These are phyloP conservation scores for Forbesichthys agassizii DNA, from an alignment of 2,113 vertebrate species.

Conservation along the genomic window DNA sequence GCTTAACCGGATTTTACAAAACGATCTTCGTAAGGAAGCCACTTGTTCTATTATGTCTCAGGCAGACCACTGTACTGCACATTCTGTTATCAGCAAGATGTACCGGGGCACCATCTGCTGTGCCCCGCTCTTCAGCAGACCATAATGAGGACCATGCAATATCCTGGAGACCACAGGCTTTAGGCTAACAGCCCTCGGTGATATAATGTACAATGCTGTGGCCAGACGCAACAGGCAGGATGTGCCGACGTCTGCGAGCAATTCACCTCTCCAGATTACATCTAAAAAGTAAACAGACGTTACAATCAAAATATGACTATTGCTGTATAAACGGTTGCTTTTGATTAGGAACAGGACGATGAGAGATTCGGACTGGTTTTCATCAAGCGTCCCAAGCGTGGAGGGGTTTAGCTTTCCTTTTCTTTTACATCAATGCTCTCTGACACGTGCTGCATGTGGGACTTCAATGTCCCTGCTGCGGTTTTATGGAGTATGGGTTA, in stretches of 20 bases:
- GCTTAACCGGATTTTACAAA: too few relatives aligned
- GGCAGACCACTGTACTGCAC: not conserved
- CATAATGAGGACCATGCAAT: constrained; percentile 34
- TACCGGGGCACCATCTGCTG: constrained; percentile 8
- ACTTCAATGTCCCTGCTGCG: not conserved
- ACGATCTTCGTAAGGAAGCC: too few relatives aligned
- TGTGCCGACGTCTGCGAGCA: constrained; percentile 27
- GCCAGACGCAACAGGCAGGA: constrained; percentile 23
- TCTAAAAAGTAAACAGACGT: constrained; percentile 40
- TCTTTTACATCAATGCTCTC: not conserved
- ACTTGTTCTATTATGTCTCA: too few relatives aligned
- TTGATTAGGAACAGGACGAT: not conserved
- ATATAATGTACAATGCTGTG: not conserved
- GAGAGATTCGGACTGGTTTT: constrained; percentile 1
- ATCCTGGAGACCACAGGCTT: constrained; percentile 13
- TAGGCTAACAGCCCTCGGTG: not conserved
- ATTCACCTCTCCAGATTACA: constrained; percentile 42
- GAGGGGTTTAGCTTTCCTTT: not conserved
- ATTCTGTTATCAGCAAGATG: constrained; percentile 10
- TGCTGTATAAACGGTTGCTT: constrained; percentile 8
- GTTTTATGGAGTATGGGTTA: not conserved
- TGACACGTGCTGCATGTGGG: not conserved
- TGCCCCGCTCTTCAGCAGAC: constrained; percentile 5
- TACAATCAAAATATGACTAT: constrained; percentile 24
- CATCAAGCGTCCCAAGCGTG: not conserved